Conservation (phyloP, 2,797 vertebrate genomes). For the Oreortyx pictus region DNA sequence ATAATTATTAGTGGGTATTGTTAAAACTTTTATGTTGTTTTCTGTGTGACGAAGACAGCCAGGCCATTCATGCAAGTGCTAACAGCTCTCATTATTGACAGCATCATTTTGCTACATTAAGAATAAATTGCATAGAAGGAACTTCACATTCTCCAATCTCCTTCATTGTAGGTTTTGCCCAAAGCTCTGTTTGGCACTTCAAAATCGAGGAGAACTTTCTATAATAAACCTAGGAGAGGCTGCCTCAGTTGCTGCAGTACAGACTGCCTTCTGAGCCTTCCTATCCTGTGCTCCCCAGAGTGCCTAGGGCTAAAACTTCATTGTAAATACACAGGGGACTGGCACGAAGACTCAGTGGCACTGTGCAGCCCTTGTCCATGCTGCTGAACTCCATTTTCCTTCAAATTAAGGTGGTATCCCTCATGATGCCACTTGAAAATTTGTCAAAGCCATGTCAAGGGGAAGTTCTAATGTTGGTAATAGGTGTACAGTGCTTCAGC, state of each 20-base stretch:
- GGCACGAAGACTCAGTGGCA: neutral
- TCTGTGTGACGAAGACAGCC: neutral
- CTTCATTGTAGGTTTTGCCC: neutral
- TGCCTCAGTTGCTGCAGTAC: neutral
- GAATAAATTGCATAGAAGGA: neutral
- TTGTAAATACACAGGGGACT: neutral
- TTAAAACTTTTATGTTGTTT: neutral
- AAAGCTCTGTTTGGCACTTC: neutral
- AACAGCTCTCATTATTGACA: neutral
- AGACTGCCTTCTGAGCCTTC: neutral
- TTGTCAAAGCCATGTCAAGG: rapidly evolving
- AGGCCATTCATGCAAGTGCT: neutral
- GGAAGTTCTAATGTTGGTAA: neutral
- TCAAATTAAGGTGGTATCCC: neutral
- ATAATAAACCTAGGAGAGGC: neutral
- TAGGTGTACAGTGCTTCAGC: neutral
- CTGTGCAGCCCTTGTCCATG: rapidly evolving
- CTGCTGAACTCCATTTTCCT: neutral
- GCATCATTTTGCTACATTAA: neutral
- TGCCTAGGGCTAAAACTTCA: rapidly evolving
- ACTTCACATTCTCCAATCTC: neutral
- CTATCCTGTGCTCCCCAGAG: neutral
- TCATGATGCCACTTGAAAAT: neutral
- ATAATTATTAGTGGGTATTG: constrained; percentile 8
- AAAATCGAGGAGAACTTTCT: neutral